Evolutionary conservation across 2,888 invertebrate genomes (phyloP).

Genomic region (Drymonia ruficornis): DNA sequence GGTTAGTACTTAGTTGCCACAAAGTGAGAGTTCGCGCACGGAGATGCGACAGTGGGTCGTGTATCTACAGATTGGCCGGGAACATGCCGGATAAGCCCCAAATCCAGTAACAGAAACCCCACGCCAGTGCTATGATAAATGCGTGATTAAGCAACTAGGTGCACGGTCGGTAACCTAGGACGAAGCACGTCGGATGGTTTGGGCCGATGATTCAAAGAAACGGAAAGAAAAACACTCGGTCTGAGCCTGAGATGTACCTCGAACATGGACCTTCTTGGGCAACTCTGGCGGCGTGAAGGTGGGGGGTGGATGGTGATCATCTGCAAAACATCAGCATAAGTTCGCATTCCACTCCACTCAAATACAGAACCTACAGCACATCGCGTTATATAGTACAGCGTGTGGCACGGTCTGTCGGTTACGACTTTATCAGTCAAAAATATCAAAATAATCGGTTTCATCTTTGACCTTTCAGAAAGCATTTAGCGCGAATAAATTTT

Average conservation of each 20-base stretch:
- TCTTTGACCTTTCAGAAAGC: slow-evolving; percentile 32
- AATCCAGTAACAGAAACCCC: slow-evolving; percentile 44
- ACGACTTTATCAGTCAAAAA: slow-evolving; percentile 35
- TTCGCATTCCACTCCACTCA: slow-evolving; percentile 85
- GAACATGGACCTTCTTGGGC: slow-evolving; percentile 99
- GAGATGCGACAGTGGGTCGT: slow-evolving; percentile 54
- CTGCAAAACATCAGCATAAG: slow-evolving; percentile 93
- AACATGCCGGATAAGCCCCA: slow-evolving; percentile 73
- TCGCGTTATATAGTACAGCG: slow-evolving; percentile 66
- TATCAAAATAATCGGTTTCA: slow-evolving; percentile 38
- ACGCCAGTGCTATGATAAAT: slow-evolving; percentile 77
- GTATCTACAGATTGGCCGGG: slow-evolving; percentile 65
- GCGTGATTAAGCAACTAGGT: slow-evolving; percentile 83
- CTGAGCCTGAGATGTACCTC: slow-evolving; percentile 89
- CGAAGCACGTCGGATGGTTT: slow-evolving; percentile 75
- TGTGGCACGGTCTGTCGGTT: slow-evolving; percentile 52
- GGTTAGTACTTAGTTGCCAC: slow-evolving; percentile 23
- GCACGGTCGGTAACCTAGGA: slow-evolving; percentile 71
- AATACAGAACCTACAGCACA: slow-evolving; percentile 71
- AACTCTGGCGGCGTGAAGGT: slow-evolving; percentile 99
- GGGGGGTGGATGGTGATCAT: slow-evolving; percentile 98
- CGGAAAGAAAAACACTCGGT: slow-evolving; percentile 74
- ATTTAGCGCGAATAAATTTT: slow-evolving; percentile 17
- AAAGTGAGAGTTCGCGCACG: slow-evolving; percentile 46
- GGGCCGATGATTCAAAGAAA: slow-evolving; percentile 74